A percentile compares a stretch with the other conserved stretches of the same genome.
phyloP scores from a whole-genome alignment of 2,888 invertebrate genomes.

The Papilio elwesi region DNA sequence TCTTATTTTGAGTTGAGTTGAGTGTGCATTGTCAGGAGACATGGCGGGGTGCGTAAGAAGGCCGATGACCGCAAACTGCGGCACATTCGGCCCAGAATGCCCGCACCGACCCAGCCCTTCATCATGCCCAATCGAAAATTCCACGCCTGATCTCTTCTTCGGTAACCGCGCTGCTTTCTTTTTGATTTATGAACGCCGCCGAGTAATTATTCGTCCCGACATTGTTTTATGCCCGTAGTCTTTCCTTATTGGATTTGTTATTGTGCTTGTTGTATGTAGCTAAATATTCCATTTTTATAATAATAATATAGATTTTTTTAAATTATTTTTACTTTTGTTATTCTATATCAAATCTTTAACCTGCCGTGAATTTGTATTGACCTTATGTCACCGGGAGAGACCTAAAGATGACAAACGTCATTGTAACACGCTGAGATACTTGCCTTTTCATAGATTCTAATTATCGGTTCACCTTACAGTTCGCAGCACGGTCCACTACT shows the following conservation, averaged over 20 bases:
- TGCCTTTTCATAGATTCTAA: no score
- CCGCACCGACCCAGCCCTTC: slow-evolving; percentile 70
- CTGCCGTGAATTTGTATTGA: no score
- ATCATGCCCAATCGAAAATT: slow-evolving; percentile 76
- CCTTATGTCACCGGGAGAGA: no score
- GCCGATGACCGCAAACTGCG: slow-evolving; percentile 70
- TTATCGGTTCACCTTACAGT: no score
- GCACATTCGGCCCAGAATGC: slow-evolving; percentile 76
- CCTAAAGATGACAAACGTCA: no score
- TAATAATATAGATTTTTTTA: no score
- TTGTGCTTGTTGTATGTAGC: not conserved
- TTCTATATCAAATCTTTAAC: no score
- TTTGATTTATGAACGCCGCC: slow-evolving; percentile 71
- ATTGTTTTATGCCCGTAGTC: slow-evolving; percentile 51
- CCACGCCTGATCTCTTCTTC: slow-evolving; percentile 77
- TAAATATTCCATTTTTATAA: no score
- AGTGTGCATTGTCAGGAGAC: slow-evolving; percentile 51
- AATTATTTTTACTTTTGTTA: no score
- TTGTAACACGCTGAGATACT: no score
- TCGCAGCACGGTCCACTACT: no score
- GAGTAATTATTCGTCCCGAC: slow-evolving; percentile 58
- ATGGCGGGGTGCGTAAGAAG: slow-evolving; percentile 61
- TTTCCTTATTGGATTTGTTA: slow-evolving; percentile 32
- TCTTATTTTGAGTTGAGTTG: slow-evolving; percentile 65
- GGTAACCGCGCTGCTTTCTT: slow-evolving; percentile 70